These are phyloP conservation scores for Sussaba pulchella DNA, from an alignment of 2,888 invertebrate species.

Conservation along the genomic window DNA sequence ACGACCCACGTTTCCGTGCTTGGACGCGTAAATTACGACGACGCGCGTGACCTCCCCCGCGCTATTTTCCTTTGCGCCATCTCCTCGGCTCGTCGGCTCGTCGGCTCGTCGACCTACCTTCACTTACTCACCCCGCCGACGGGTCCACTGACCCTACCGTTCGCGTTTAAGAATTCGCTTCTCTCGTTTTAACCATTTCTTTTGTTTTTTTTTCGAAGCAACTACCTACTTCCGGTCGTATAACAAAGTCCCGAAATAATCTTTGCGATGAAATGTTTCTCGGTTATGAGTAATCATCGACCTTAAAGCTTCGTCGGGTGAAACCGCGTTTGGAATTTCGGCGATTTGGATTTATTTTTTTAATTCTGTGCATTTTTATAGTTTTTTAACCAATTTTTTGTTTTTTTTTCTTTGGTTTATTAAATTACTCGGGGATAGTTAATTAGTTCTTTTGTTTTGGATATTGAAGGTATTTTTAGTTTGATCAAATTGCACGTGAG, in stretches of 20 bases:
- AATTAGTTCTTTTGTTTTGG: too few relatives aligned
- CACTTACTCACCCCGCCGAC: neutral
- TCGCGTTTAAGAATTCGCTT: neutral
- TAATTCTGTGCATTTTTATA: too few relatives aligned
- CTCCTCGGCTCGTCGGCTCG: neutral
- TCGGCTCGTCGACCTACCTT: constrained; percentile 3
- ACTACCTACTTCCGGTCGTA: constrained; percentile 18
- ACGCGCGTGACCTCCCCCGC: constrained; percentile 55
- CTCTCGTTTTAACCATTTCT: neutral
- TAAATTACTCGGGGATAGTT: too few relatives aligned
- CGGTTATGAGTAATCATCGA: constrained; percentile 15
- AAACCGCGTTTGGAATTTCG: neutral
- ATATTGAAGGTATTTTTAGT: too few relatives aligned
- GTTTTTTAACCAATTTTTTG: too few relatives aligned
- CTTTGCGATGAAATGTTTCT: constrained; percentile 10
- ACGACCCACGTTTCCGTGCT: constrained; percentile 55
- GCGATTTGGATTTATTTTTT: neutral
- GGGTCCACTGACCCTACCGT: constrained; percentile 12
- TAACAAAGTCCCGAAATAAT: constrained; percentile 27
- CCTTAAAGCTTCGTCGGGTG: neutral
- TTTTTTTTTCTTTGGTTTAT: too few relatives aligned
- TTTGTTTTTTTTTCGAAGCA: neutral
- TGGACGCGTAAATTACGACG: constrained; percentile 44
- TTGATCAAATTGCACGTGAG: too few relatives aligned
- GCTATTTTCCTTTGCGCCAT: neutral